Percentiles rank a stretch among this genome's conserved stretches.
Conservation (phyloP, 2,113 vertebrate species). For the Siniperca knerii region DNA sequence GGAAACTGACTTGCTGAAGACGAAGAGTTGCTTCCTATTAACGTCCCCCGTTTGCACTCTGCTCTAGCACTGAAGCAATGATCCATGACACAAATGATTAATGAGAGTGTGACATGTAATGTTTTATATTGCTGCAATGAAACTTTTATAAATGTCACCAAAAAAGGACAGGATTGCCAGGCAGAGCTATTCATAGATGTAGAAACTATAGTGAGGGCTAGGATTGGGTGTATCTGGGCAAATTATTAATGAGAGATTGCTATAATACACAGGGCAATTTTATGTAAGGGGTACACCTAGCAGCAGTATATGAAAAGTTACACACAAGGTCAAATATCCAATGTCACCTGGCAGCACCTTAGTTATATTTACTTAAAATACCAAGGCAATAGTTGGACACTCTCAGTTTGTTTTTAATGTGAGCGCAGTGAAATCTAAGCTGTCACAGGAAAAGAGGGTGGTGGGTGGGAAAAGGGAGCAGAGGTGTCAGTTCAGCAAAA, state of each 20-base stretch:
- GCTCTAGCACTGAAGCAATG: constrained; percentile 58
- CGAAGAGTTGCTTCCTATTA: constrained; percentile 43
- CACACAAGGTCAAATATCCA: constrained; percentile 20
- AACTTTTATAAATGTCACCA: constrained; percentile 79
- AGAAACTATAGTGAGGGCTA: not conserved
- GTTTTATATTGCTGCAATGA: constrained; percentile 75
- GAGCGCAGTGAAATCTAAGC: not conserved
- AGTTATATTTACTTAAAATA: constrained; percentile 4
- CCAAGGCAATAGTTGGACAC: not conserved
- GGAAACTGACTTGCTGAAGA: constrained; percentile 33
- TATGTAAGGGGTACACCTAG: not conserved
- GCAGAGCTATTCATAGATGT: constrained; percentile 54
- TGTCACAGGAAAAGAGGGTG: not conserved
- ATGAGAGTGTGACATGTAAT: constrained; percentile 70
- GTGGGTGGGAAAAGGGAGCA: not conserved
- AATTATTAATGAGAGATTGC: constrained; percentile 37
- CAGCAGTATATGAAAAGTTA: not conserved
- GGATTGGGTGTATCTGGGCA: not conserved
- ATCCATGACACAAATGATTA: constrained; percentile 79
- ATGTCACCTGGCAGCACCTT: not conserved
- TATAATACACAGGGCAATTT: not conserved
- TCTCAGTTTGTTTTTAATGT: not conserved
- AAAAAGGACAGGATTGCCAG: constrained; percentile 38
- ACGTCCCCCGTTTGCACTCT: constrained; percentile 17
- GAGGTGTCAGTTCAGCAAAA: not conserved